Percentiles rank a stretch among this genome's conserved stretches.
Evolutionary conservation across 1,140 invertebrate species (phyloP).

Genomic region (Dreissena rostriformis): DNA sequence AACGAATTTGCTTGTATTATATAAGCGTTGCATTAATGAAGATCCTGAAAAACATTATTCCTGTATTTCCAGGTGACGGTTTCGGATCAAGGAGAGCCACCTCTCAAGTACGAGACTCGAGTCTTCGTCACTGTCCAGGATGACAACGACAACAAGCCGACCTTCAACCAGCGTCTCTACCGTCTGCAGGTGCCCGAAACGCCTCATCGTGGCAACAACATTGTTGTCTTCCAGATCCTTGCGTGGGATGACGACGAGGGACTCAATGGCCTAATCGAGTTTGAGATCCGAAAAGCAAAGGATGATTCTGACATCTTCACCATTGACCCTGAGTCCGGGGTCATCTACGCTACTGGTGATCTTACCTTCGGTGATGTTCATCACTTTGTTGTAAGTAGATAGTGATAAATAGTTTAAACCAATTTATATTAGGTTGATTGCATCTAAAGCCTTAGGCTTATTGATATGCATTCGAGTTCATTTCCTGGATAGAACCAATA

Average conservation of each 20-base stretch:
- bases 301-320: constrained; percentile 87
- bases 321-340: constrained; percentile 90
- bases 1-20: too few relatives aligned
- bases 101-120: constrained; percentile 90
- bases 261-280: constrained; percentile 86
- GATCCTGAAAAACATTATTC: not conserved
- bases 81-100: constrained; percentile 89
- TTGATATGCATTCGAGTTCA: too few relatives aligned
- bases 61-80: constrained; percentile 83
- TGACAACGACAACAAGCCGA: constrained; percentile 89
- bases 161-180: constrained; percentile 91
- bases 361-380: constrained; percentile 89
- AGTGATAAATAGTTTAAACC: not conserved
- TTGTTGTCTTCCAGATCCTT: constrained; percentile 73
- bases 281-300: constrained; percentile 89
- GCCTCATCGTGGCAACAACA: constrained; percentile 58
- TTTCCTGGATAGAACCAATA: too few relatives aligned
- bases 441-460: too few relatives aligned
- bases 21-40: not conserved
- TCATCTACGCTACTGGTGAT: constrained; percentile 86
- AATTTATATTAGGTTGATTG: constrained; percentile 12
- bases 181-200: constrained; percentile 88
- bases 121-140: constrained; percentile 92
- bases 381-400: constrained; percentile 87
- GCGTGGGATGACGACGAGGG: constrained; percentile 78